Conservation (phyloP, 2,113 vertebrate genomes). For the Cromileptes altivelis region DNA sequence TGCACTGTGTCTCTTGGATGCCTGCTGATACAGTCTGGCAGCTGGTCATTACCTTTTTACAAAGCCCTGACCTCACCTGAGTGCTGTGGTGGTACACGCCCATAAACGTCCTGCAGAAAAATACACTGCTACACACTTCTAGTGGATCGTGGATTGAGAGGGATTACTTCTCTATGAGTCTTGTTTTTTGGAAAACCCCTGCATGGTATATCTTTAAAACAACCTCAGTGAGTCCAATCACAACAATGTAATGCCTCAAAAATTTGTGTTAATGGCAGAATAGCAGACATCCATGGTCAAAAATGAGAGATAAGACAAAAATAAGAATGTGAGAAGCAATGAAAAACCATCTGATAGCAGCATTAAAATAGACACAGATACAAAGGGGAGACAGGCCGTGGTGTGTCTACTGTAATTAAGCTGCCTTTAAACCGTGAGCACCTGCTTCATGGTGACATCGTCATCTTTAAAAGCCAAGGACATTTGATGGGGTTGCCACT, state of each 20-base stretch:
- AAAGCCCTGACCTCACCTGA: too few relatives aligned
- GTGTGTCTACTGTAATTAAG: constrained; percentile 21
- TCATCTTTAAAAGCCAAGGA: constrained; percentile 54
- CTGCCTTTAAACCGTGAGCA: constrained; percentile 41
- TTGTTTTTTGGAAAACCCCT: too few relatives aligned
- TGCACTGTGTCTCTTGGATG: too few relatives aligned
- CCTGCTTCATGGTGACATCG: constrained; percentile 68
- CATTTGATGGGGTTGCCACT: constrained; percentile 35
- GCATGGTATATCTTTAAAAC: not conserved
- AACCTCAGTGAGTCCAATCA: not conserved
- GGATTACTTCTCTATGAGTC: too few relatives aligned
- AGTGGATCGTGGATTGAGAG: too few relatives aligned
- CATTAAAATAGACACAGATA: constrained; percentile 14
- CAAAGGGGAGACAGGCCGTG: not conserved
- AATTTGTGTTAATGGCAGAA: not conserved
- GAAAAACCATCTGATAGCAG: not conserved
- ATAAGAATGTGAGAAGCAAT: not conserved
- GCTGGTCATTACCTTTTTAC: too few relatives aligned
- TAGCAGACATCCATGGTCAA: not conserved
- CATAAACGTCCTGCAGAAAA: too few relatives aligned
- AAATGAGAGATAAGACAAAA: constrained; percentile 3
- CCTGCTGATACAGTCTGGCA: too few relatives aligned
- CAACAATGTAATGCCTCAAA: not conserved
- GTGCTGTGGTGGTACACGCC: too few relatives aligned
- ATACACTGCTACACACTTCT: too few relatives aligned